phyloP scores from a whole-genome alignment of 2,797 vertebrate genomes.

The Orestias chungarensis region DNA sequence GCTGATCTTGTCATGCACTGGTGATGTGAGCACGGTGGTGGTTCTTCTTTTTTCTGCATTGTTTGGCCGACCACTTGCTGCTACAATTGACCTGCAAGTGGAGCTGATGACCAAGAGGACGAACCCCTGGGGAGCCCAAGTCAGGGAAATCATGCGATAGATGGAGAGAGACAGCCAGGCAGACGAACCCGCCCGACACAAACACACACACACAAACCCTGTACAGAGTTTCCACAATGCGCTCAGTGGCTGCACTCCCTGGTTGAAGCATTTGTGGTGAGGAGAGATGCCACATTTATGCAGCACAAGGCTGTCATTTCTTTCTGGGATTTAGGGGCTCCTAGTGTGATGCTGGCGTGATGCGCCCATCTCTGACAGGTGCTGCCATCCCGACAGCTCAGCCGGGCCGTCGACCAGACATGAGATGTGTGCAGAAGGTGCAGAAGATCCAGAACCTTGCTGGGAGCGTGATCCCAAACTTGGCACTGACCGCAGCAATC shows the following conservation, averaged over 20 bases:
- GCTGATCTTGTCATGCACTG: conserved; percentile 68
- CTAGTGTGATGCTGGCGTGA: conserved; percentile 77
- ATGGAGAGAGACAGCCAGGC: conserved; percentile 67
- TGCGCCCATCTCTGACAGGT: conserved; percentile 79
- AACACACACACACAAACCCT: conserved; percentile 37
- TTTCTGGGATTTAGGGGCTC: conserved; percentile 66
- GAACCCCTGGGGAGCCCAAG: conserved; percentile 72
- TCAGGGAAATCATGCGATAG: conserved; percentile 75
- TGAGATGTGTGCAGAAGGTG: conserved; percentile 77
- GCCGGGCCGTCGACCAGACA: conserved; percentile 79
- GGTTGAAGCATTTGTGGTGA: conserved; percentile 51
- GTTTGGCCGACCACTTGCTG: conserved; percentile 77
- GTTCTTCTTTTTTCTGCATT: conserved; percentile 63
- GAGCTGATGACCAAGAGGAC: conserved; percentile 77
- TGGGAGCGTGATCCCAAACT: conserved; percentile 77
- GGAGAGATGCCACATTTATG: conserved; percentile 72
- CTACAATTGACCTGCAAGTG: conserved; percentile 80
- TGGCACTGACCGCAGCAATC: conserved; percentile 75
- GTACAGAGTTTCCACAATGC: conserved; percentile 31
- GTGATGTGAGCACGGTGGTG: conserved; percentile 54
- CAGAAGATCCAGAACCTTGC: conserved; percentile 77
- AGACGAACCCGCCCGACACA: conserved; percentile 51
- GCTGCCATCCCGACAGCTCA: conserved; percentile 76
- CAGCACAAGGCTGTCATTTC: conserved; percentile 64
- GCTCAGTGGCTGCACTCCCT: conserved; percentile 43